Base-by-base conservation (phyloP, 1,140 invertebrate species). In the Drosophila rufa region DNA sequence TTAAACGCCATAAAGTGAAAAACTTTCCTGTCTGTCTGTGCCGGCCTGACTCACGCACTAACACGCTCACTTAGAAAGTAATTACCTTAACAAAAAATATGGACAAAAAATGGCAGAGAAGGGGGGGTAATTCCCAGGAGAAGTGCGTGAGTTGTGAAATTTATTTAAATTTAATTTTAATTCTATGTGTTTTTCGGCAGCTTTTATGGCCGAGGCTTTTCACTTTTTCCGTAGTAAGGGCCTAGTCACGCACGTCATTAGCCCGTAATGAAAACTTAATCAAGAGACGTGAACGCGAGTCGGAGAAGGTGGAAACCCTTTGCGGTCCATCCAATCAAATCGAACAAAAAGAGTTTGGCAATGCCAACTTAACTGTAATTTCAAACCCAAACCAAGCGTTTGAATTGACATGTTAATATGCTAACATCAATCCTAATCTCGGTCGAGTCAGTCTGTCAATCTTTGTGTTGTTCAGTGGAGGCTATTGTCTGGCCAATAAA, bases 111-210 rank as follows among this genome's bases (percentile, higher is more conserved):
- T 66, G 11, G 36, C 6, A 3, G 19, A 11, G 3, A 25, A 30
- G 50, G 3, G 15, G 50, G 48, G 60, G 0, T 11, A 55, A 58
- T 57, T 68, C 57, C 78, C 79, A 62, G 45, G 43, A 75, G 50
- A 45, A 69, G 77, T 87, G 84, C 84, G 85, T 87, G 84, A 60
- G 42, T 75, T 79, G 80, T 79, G 74, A 79, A 90, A 89, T 84
- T 89, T 90, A 90, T 90, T 89, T 84, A 89, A 90, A 90, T 90
- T 89, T 84, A 80, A 87, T 87, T 89, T 87, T 77, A 79, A 84
- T 81, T 84, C 84, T 78, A 69, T 82, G 75, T 76, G 64, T 64
- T 89, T 75, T 77, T 56, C 27, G 43, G 25, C 19, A 53, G 30
- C 45, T 82, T 73, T 87, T 73, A 86, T 51, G 70, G 43, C 36